Evolutionary conservation across 2,113 vertebrate genomes (phyloP).

Genomic region (Calyptommatus sinebrachiatus): DNA sequence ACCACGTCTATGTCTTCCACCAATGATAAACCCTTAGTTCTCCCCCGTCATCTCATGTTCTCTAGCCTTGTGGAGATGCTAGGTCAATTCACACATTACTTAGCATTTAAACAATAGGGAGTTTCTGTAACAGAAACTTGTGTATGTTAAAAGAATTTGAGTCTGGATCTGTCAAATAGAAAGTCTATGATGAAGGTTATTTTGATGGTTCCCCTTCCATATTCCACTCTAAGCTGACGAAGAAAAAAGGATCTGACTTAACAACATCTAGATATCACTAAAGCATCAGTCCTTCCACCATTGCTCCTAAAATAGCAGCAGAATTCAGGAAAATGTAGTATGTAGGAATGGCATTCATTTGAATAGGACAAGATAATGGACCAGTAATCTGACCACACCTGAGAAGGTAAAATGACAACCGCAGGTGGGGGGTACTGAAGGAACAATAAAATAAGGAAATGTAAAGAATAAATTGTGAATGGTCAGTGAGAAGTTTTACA

Average conservation of each 20-base stretch:
- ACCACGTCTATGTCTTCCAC: no score
- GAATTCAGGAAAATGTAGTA: background rate
- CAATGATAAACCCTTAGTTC: no score
- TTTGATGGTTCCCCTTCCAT: background rate
- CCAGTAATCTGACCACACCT: background rate
- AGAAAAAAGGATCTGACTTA: background rate
- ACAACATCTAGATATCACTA: background rate
- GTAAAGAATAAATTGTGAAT: background rate
- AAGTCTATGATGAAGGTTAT: background rate
- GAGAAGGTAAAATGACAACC: background rate
- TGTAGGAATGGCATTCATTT: background rate
- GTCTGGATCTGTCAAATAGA: background rate
- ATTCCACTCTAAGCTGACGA: background rate
- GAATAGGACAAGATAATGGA: background rate
- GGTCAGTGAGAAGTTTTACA: background rate
- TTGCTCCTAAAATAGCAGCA: background rate
- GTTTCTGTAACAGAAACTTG: background rate
- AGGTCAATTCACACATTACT: no score
- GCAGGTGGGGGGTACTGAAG: background rate
- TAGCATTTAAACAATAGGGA: background rate
- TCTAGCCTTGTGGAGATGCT: no score
- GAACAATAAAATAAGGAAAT: background rate
- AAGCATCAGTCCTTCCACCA: background rate
- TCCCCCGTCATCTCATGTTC: no score
- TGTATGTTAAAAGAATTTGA: background rate